These are phyloP conservation scores for Palythoa heliodiscus DNA, from an alignment of 92 coral and sea anemone species.

Conservation along the genomic window DNA sequence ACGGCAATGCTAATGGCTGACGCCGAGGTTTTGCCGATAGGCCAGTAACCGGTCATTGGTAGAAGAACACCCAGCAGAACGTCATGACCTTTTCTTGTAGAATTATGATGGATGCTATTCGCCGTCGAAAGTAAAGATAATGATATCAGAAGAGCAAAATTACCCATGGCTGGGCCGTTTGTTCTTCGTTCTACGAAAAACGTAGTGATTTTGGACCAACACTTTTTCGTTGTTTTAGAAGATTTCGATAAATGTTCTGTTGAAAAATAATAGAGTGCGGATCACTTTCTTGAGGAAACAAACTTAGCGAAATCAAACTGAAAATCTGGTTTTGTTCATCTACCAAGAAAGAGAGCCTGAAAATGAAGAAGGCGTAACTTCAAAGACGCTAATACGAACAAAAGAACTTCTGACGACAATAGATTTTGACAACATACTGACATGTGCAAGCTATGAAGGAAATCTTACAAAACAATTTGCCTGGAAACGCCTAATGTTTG, in stretches of 20 bases:
- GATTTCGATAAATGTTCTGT: background rate
- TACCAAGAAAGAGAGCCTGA: too few species aligned
- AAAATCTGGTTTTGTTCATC: background rate
- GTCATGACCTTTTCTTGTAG: slow-evolving; percentile 28
- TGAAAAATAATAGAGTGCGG: background rate
- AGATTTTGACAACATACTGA: background rate
- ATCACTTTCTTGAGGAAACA: background rate
- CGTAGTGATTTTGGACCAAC: background rate
- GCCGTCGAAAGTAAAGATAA: background rate
- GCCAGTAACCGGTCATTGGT: slow-evolving; percentile 92
- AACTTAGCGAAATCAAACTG: background rate
- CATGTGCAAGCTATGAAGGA: background rate
- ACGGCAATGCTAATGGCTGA: slow-evolving; percentile 86
- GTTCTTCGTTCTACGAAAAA: background rate
- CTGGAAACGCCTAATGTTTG: background rate
- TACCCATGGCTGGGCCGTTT: background rate
- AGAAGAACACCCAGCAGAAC: slow-evolving; percentile 76
- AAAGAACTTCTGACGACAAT: background rate
- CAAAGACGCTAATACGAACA: background rate
- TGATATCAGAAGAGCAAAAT: background rate
- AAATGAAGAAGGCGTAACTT: background rate
- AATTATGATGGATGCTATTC: background rate
- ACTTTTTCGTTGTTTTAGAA: background rate
- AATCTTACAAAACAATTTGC: background rate
- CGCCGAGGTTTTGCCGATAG: slow-evolving; percentile 85